These are phyloP conservation scores for Camponotus vicinus DNA, from an alignment of 1,140 invertebrate genomes.

Conservation along the genomic window DNA sequence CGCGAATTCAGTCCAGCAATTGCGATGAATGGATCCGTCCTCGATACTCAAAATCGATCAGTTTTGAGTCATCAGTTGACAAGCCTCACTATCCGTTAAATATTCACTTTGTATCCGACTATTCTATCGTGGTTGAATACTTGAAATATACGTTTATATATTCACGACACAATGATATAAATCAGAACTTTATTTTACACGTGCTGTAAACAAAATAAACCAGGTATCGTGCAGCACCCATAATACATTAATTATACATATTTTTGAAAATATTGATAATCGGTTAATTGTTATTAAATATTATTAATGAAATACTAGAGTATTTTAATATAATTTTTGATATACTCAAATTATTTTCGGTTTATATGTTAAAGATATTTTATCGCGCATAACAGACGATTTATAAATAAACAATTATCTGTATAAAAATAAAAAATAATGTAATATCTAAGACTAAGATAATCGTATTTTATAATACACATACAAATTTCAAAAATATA, in stretches of 20 bases:
- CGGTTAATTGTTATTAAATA: background rate
- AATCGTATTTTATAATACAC: background rate
- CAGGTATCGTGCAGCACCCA: background rate
- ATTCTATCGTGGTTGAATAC: background rate
- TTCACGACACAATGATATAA: background rate
- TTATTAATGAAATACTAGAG: background rate
- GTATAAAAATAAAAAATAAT: background rate
- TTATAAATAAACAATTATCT: background rate
- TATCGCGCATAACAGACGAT: background rate
- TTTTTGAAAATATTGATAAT: background rate
- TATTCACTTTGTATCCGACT: background rate
- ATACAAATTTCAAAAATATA: background rate
- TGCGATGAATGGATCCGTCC: no score
- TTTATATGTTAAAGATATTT: background rate
- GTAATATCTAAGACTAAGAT: background rate
- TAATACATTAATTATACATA: constrained; percentile 1
- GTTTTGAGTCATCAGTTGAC: background rate
- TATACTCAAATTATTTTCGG: background rate
- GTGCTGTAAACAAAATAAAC: background rate
- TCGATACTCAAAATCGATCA: no score
- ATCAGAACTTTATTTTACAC: constrained; percentile 8
- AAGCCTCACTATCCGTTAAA: background rate
- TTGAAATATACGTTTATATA: background rate
- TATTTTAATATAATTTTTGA: background rate
- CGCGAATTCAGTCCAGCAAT: no score